Conservation (phyloP, 1,140 invertebrate genomes). For the Parasteatoda tepidariorum region DNA sequence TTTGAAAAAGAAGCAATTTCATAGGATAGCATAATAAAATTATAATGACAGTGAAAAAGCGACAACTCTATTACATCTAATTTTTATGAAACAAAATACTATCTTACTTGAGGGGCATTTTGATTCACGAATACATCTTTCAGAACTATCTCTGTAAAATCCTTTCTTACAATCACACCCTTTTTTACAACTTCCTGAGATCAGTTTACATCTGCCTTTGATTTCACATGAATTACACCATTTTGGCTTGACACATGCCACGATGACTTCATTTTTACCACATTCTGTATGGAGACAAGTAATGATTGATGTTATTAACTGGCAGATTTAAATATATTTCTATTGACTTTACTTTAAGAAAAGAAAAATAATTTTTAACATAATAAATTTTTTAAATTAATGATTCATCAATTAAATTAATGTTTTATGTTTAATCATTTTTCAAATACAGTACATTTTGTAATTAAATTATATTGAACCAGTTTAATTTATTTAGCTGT, state of each 20-base stretch:
- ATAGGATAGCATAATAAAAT: too few species aligned
- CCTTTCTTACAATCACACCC: constrained; percentile 47
- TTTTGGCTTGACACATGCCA: background rate
- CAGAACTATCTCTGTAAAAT: constrained; percentile 14
- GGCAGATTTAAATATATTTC: background rate
- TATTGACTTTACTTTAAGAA: background rate
- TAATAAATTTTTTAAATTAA: background rate
- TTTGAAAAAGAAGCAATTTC: too few species aligned
- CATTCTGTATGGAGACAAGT: background rate
- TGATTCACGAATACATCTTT: background rate
- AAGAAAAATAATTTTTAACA: background rate
- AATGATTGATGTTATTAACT: background rate
- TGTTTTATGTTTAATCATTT: too few species aligned
- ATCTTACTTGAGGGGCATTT: constrained; percentile 20
- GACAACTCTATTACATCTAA: too few species aligned
- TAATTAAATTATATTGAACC: too few species aligned
- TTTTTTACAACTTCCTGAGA: background rate
- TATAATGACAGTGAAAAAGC: too few species aligned
- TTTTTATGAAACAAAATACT: background rate
- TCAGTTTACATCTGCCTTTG: constrained; percentile 13
- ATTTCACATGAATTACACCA: constrained; percentile 29
- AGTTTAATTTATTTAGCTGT: too few species aligned
- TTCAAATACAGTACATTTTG: too few species aligned
- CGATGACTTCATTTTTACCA: constrained; percentile 3
- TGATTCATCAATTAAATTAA: too few species aligned